phyloP scores from a whole-genome alignment of 2,797 vertebrate genomes.

The Enteromius radiatus region DNA sequence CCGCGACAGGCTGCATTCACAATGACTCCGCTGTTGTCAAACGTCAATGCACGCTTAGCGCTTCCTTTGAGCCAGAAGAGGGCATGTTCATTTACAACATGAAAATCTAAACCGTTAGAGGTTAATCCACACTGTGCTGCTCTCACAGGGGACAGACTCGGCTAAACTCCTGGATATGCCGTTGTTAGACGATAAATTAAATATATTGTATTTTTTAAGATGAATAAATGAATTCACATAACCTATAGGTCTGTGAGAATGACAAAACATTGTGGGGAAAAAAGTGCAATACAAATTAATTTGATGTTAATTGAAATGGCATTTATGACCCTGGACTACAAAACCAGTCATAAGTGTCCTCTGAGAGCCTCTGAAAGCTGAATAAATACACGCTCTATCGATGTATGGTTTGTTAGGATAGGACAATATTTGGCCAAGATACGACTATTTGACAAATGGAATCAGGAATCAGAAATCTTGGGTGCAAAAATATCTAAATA shows the following conservation, averaged over 20 bases:
- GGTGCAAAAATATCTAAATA: too few relatives aligned
- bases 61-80: constrained; percentile 27
- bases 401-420: too few relatives aligned
- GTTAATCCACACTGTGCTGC: constrained; percentile 20
- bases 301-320: neutral
- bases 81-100: constrained; percentile 27
- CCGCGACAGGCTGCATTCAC: constrained; percentile 43
- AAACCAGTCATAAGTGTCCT: too few relatives aligned
- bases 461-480: too few relatives aligned
- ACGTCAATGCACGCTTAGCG: constrained; percentile 24
- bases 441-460: too few relatives aligned
- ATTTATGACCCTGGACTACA: too few relatives aligned
- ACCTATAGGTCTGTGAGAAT: too few relatives aligned
- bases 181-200: neutral
- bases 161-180: neutral
- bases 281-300: neutral
- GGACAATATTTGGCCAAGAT: too few relatives aligned
- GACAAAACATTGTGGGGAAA: neutral
- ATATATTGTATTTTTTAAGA: too few relatives aligned
- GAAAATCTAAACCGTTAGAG: constrained; percentile 7
- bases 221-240: too few relatives aligned
- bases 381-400: too few relatives aligned
- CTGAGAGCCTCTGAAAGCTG: too few relatives aligned
- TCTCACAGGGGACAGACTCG: neutral
- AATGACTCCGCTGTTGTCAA: constrained; percentile 32